Conservation (phyloP, 2,888 invertebrate species). For the Subacronicta megacephala region DNA sequence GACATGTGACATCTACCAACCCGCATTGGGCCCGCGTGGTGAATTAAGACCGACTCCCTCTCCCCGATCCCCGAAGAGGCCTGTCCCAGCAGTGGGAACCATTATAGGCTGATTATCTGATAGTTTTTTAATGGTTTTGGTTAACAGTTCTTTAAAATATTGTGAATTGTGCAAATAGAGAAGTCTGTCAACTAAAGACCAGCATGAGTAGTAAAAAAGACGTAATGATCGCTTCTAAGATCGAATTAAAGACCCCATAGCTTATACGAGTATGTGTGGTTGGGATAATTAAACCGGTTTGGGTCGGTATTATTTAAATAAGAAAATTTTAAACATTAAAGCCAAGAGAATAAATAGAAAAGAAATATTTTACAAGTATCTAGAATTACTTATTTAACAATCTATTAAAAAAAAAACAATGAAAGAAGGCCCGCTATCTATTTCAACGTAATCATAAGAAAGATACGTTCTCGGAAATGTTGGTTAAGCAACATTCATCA, state of each 20-base stretch:
- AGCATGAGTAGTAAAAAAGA: too few species aligned
- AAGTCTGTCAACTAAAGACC: too few species aligned
- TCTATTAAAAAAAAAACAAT: constrained; percentile 43
- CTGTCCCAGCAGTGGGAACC: too few species aligned
- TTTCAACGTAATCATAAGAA: constrained; percentile 33
- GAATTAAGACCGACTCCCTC: too few species aligned
- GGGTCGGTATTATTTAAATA: neutral
- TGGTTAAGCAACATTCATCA: constrained; percentile 44
- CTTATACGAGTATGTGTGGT: neutral
- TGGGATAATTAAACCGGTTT: neutral
- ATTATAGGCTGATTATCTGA: too few species aligned
- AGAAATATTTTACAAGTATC: constrained; percentile 27
- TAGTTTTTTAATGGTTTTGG: too few species aligned
- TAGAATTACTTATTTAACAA: constrained; percentile 22
- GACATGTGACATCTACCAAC: too few species aligned
- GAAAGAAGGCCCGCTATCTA: constrained; percentile 35
- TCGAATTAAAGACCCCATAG: neutral
- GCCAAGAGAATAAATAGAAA: constrained; percentile 21
- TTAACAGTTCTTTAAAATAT: too few species aligned
- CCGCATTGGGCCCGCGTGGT: too few species aligned
- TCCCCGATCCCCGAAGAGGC: too few species aligned
- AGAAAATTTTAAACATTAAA: neutral
- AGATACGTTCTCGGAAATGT: constrained; percentile 28
- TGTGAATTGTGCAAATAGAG: too few species aligned
- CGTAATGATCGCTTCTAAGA: too few species aligned